These are phyloP conservation scores for Vanessa cardui DNA, from an alignment of 2,888 invertebrate genomes.

Conservation along the genomic window DNA sequence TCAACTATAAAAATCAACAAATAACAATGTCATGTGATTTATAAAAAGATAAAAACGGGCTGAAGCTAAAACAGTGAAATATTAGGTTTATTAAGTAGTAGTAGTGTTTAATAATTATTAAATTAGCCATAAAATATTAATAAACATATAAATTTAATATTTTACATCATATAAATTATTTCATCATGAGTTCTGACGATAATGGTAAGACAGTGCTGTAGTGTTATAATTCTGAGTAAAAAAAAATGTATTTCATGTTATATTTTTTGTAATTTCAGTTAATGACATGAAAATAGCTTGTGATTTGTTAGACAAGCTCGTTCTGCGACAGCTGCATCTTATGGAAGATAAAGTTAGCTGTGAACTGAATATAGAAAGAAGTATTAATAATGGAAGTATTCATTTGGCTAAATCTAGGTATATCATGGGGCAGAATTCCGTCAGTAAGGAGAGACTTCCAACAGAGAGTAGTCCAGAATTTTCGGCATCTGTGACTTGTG, in stretches of 20 bases:
- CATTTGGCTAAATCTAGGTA: constrained; percentile 90
- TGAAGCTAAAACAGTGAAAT: too few species aligned
- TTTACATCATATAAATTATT: not conserved
- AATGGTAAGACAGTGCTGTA: not conserved
- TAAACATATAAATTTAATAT: too few species aligned
- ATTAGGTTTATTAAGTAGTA: too few species aligned
- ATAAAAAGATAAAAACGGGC: too few species aligned
- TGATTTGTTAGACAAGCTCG: constrained; percentile 85
- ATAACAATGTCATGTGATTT: constrained; percentile 2
- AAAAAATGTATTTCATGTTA: not conserved
- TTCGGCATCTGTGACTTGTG: constrained; percentile 64
- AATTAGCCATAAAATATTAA: too few species aligned
- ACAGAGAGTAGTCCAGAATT: constrained; percentile 83
- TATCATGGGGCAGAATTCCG: constrained; percentile 89
- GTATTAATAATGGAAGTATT: constrained; percentile 86
- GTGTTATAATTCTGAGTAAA: not conserved
- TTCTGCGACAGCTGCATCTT: constrained; percentile 86
- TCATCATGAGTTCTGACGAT: not conserved
- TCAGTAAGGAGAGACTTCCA: constrained; percentile 87
- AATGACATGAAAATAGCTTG: constrained; percentile 68
- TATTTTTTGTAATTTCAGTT: constrained; percentile 31
- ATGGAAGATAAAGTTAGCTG: constrained; percentile 88
- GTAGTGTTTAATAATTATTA: too few species aligned
- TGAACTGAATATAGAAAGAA: constrained; percentile 87
- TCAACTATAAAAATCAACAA: too few species aligned